Percentiles rank a stretch among this genome's conserved stretches.
These are phyloP conservation scores for Diadophis punctatus DNA, from an alignment of 2,113 vertebrate genomes.

Conservation along the genomic window DNA sequence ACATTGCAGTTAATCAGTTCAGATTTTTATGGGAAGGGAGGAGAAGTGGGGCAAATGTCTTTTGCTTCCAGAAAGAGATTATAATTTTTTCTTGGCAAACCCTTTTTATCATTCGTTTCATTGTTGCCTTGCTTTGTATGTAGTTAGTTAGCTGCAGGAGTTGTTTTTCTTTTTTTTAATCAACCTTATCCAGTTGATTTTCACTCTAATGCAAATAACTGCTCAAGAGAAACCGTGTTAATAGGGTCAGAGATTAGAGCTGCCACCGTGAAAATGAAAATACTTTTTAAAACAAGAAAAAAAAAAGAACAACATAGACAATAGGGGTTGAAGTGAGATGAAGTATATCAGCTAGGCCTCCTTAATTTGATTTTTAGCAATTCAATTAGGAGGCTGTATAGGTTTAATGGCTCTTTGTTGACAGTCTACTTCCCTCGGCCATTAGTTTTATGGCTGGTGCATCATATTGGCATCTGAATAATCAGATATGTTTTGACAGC, in stretches of 20 bases:
- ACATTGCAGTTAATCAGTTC: neutral
- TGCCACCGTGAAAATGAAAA: conserved; percentile 40
- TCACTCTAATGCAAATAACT: conserved; percentile 26
- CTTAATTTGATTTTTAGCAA: conserved; percentile 9
- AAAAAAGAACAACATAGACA: neutral
- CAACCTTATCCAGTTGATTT: conserved; percentile 19
- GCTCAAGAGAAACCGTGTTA: conserved; percentile 35
- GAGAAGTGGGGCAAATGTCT: too few relatives aligned
- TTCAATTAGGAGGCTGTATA: conserved; percentile 37
- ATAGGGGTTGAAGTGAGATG: neutral
- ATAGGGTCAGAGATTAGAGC: conserved; percentile 33
- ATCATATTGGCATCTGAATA: conserved; percentile 42
- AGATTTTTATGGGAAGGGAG: neutral
- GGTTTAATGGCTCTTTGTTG: conserved; percentile 29
- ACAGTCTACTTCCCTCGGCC: conserved; percentile 27
- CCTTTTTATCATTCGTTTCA: neutral
- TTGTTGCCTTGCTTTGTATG: neutral
- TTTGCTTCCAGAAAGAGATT: neutral
- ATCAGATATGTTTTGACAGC: conserved; percentile 42
- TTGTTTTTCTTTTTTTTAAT: conserved; percentile 20
- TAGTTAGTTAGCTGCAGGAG: neutral
- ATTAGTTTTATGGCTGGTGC: conserved; percentile 38
- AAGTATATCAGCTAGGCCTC: neutral
- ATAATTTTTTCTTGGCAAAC: neutral
- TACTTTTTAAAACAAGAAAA: conserved; percentile 1